Conservation (phyloP, 2,888 invertebrate genomes). For the Coleophora deauratella region DNA sequence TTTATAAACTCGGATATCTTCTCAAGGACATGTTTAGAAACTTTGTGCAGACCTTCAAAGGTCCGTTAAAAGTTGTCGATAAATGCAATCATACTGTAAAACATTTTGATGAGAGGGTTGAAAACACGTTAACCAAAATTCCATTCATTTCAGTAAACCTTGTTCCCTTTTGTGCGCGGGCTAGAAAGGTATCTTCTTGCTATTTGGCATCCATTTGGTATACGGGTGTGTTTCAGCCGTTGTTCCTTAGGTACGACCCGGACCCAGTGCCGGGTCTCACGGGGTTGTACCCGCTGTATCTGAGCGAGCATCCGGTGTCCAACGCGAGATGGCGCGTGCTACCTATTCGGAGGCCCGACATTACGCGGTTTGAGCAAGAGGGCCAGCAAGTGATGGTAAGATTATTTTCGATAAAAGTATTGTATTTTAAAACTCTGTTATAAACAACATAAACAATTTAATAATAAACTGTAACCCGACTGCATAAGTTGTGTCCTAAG, state of each 20-base stretch:
- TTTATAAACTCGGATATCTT: too few relatives aligned
- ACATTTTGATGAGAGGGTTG: conserved; percentile 27
- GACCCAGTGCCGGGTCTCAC: conserved; percentile 56
- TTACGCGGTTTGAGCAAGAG: conserved; percentile 60
- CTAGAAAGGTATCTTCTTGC: too few relatives aligned
- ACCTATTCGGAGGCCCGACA: conserved; percentile 40
- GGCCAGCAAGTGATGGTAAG: conserved; percentile 41
- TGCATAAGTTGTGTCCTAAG: too few relatives aligned
- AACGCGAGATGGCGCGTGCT: conserved; percentile 61
- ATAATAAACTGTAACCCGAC: too few relatives aligned
- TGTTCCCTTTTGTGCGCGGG: conserved; percentile 20
- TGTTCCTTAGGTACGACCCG: conserved; percentile 59
- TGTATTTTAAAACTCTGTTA: too few relatives aligned
- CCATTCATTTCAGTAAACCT: conserved; percentile 29
- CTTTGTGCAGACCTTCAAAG: background rate
- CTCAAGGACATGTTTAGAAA: too few relatives aligned
- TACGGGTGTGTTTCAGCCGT: conserved; percentile 40
- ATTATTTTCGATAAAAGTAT: background rate
- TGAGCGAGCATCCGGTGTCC: conserved; percentile 56
- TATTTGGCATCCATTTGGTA: too few relatives aligned
- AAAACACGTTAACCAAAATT: conserved; percentile 16
- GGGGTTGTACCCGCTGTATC: conserved; percentile 50
- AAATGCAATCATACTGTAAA: conserved; percentile 27
- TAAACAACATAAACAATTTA: too few relatives aligned
- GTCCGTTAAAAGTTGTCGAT: conserved; percentile 22